phyloP scores from a whole-genome alignment of 1,140 invertebrate genomes.

The Sipha flava region DNA sequence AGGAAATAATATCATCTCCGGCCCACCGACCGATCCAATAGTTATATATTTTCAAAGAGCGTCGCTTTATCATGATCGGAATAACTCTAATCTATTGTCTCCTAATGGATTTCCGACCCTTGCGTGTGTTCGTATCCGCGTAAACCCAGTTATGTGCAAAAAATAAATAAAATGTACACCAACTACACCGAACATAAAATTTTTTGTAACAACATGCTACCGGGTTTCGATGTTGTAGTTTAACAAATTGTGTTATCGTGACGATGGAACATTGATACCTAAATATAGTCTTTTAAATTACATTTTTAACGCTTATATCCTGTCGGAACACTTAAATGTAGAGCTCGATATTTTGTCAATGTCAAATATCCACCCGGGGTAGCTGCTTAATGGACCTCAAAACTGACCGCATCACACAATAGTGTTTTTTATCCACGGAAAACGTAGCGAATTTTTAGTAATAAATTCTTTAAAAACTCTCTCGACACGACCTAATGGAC shows the following conservation, averaged over 20 bases:
- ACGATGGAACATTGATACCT: no score
- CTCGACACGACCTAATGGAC: not conserved
- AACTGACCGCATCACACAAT: slow-evolving; percentile 28
- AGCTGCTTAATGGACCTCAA: slow-evolving; percentile 19
- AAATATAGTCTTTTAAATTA: not conserved
- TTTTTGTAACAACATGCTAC: slow-evolving; percentile 8
- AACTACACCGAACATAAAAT: not conserved
- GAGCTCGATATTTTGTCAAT: not conserved
- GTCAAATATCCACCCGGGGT: slow-evolving; percentile 7
- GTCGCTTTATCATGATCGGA: not conserved
- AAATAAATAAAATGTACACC: not conserved
- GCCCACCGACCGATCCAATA: not conserved
- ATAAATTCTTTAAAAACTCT: not conserved
- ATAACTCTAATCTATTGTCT: not conserved
- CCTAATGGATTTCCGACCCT: slow-evolving; percentile 14
- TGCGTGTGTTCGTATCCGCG: not conserved
- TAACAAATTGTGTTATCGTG: not conserved
- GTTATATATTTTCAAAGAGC: not conserved
- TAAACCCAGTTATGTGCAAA: not conserved
- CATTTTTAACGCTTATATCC: not conserved
- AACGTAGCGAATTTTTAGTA: not conserved
- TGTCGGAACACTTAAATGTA: not conserved
- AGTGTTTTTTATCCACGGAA: not conserved
- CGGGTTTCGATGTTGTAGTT: not conserved
- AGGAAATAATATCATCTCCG: not conserved